Evolutionary conservation across 2,113 vertebrate genomes (phyloP).

Genomic region (Elaphurus davidianus): DNA sequence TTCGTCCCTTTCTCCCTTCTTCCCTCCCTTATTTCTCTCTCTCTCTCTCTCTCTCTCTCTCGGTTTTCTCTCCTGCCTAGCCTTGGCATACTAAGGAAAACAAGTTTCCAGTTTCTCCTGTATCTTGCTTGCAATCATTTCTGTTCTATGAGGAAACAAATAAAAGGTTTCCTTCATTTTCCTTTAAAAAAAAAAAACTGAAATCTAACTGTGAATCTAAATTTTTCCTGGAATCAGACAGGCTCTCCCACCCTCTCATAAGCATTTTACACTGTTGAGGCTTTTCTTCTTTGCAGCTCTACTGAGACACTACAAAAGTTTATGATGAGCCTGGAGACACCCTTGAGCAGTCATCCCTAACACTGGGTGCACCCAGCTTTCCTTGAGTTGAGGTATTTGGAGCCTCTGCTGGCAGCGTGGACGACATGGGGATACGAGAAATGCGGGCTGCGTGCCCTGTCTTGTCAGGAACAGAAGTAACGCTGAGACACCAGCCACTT

Average conservation of each 20-base stretch:
- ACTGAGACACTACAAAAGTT: background rate
- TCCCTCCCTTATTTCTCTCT: background rate
- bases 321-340: background rate
- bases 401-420: background rate
- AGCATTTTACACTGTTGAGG: background rate
- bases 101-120: background rate
- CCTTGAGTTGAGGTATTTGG: background rate
- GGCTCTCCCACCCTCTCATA: background rate
- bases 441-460: background rate
- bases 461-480: background rate
- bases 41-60: background rate
- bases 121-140: slow-evolving; percentile 33
- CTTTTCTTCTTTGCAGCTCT: background rate
- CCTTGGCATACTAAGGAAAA: background rate
- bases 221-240: background rate
- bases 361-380: rapidly evolving
- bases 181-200: background rate
- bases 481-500: rapidly evolving
- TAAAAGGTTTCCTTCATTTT: slow-evolving; percentile 8
- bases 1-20: rapidly evolving
- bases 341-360: background rate
- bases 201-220: background rate
- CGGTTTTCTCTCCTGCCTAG: background rate
- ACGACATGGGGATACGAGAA: too few relatives aligned
- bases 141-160: slow-evolving; percentile 23